phyloP scores from a whole-genome alignment of 2,113 vertebrate genomes.

The Xiphophorus maculatus region DNA sequence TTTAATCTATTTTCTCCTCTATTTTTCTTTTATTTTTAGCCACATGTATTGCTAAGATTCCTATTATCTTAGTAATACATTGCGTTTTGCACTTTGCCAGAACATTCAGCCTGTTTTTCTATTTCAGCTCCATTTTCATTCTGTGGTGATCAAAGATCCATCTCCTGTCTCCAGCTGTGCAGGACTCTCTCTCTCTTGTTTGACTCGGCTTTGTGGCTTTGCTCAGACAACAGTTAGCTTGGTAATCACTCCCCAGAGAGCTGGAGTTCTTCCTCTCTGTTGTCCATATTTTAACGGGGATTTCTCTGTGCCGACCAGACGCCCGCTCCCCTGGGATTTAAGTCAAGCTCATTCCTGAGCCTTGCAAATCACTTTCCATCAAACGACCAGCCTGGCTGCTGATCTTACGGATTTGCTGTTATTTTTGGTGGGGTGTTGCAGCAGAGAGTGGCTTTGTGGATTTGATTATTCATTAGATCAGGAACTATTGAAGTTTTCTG shows the following conservation, averaged over 20 bases:
- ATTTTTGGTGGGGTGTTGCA: constrained; percentile 18
- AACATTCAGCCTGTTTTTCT: constrained; percentile 16
- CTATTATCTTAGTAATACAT: constrained; percentile 32
- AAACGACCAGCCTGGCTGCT: constrained; percentile 22
- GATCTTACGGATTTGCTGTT: constrained; percentile 28
- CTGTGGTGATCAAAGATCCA: constrained; percentile 48
- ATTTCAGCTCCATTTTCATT: constrained; percentile 25
- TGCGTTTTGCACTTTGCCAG: constrained; percentile 20
- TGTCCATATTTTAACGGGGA: not conserved
- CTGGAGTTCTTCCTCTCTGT: not conserved
- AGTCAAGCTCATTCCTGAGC: constrained; percentile 53
- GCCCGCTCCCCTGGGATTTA: constrained; percentile 34
- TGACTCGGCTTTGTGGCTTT: constrained; percentile 15
- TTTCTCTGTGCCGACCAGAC: constrained; percentile 50
- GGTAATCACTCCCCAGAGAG: constrained; percentile 39
- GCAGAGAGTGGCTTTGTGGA: not conserved
- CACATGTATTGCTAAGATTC: not conserved
- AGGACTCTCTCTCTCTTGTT: constrained; percentile 17
- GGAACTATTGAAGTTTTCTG: not conserved
- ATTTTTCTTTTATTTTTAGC: constrained; percentile 1
- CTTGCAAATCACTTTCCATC: constrained; percentile 45
- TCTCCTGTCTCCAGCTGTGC: constrained; percentile 30
- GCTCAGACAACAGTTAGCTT: constrained; percentile 27
- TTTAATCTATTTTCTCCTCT: not conserved
- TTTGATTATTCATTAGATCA: constrained; percentile 9